These are phyloP conservation scores for Dicycla oo DNA, from an alignment of 2,888 invertebrate species.

Conservation along the genomic window DNA sequence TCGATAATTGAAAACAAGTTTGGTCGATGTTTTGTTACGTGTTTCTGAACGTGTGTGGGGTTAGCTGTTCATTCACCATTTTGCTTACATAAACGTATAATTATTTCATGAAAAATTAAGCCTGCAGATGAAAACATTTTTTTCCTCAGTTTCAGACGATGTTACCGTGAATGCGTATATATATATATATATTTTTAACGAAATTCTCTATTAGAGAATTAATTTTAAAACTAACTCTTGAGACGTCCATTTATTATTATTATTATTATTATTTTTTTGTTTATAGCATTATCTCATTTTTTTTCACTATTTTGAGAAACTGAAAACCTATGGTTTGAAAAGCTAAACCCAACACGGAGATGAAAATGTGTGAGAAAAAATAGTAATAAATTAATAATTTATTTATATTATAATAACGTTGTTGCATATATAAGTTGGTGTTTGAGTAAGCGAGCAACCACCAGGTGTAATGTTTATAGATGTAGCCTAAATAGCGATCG, in stretches of 20 bases:
- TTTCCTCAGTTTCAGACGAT: neutral
- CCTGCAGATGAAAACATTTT: neutral
- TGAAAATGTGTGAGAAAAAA: conserved; percentile 39
- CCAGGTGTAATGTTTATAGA: conserved; percentile 74
- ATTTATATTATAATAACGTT: conserved; percentile 37
- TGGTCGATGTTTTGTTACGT: conserved; percentile 47
- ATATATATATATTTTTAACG: neutral
- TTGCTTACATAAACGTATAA: neutral
- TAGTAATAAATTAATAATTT: conserved; percentile 27
- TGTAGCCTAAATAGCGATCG: conserved; percentile 63
- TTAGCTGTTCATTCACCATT: conserved; percentile 30
- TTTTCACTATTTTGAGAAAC: too few species aligned
- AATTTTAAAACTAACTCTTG: neutral
- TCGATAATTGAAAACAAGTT: conserved; percentile 54
- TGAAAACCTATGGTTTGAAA: neutral
- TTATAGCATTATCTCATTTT: too few species aligned
- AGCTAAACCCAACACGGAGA: conserved; percentile 39
- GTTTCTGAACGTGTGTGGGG: conserved; percentile 25
- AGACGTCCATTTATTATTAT: neutral
- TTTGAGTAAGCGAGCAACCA: conserved; percentile 72
- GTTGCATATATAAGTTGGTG: conserved; percentile 60
- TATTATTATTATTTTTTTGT: too few species aligned
- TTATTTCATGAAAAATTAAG: neutral
- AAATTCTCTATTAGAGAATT: neutral
- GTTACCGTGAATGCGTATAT: neutral